These are phyloP conservation scores for Bombycilla garrulus DNA, from an alignment of 2,113 vertebrate species.

Conservation along the genomic window DNA sequence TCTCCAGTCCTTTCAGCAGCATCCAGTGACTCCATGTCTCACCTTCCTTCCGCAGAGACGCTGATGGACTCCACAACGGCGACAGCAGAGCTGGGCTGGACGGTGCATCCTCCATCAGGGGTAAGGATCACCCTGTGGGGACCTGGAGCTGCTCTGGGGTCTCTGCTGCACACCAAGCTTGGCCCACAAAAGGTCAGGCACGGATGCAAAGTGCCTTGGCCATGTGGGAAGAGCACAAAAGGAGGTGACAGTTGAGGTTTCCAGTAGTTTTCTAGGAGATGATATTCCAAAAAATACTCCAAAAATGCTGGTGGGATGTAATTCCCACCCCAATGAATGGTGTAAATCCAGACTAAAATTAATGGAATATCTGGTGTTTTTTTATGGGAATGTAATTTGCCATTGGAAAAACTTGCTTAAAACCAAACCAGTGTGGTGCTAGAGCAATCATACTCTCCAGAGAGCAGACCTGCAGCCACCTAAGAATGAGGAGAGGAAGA, in stretches of 20 bases:
- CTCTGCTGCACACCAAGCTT: background rate
- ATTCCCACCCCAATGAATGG: background rate
- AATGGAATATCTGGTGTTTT: background rate
- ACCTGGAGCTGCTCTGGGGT: background rate
- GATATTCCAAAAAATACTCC: background rate
- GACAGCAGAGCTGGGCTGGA: conserved; percentile 95
- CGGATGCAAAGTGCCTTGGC: background rate
- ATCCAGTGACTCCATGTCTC: conserved; percentile 9
- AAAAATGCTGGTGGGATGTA: background rate
- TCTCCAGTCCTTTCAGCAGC: background rate
- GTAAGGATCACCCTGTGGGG: conserved; percentile 68
- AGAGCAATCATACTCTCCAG: fast-evolving
- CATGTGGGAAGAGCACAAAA: background rate
- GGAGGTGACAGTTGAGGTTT: background rate
- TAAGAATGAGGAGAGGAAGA: background rate
- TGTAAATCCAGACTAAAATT: background rate
- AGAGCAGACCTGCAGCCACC: background rate
- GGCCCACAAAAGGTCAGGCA: background rate
- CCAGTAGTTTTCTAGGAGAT: background rate
- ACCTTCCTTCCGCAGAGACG: conserved; percentile 78
- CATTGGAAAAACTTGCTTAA: background rate
- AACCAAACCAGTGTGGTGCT: background rate
- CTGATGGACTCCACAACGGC: conserved; percentile 97
- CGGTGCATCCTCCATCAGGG: conserved; percentile 86
- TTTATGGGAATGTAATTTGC: background rate